Base-by-base conservation (phyloP, 2,888 invertebrate species). In the Euzophera pinguis region DNA sequence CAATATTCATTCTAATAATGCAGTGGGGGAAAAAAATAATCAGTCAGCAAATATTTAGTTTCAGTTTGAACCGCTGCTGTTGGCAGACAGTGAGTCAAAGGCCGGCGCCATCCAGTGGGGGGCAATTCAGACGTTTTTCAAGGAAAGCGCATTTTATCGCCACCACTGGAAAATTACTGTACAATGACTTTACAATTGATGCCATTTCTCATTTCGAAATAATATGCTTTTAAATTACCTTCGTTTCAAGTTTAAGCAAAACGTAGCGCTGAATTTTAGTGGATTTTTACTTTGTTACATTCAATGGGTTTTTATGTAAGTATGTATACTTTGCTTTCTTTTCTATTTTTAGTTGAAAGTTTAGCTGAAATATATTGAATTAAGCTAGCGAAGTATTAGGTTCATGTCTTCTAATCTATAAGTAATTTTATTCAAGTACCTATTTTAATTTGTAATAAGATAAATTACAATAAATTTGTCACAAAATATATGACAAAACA, bases 91-190 rank as follows among this genome's bases (percentile, higher is more conserved):
- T 79, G 82, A 81, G 70, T 79, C 78, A 78, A 73, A 64, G 75
- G 71, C 73, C 75, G 80, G 82, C 80, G 81, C 78, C 81, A 54
- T 54, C 59, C 59, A 53, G 56, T 60, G 10, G 9, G 60, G 53
- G 63, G 64, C 56, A 53, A 57, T 61, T 62, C 67, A 80, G 79
- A 84, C 82, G 58, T 64, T 69, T 72, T 87, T 84, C 87, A 72
- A 67, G 74, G 86, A 85, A 85, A 72, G 56, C 60, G 63, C 66
- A 16, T 16, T 69, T 71, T 68, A 64, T 63, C 63, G 66, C 63
- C 61, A 62, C 64, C 67, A 58, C 61, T 69, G 71, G 69, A 71
- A 80, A 78, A 82, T 84, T 82, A 84, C 71, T 75, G 75, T 69
- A 64, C 63, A 73, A 67, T 63, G 71, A 69, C 71, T 71, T 64